phyloP scores from a whole-genome alignment of 2,113 vertebrate species.

The Meriones unguiculatus region DNA sequence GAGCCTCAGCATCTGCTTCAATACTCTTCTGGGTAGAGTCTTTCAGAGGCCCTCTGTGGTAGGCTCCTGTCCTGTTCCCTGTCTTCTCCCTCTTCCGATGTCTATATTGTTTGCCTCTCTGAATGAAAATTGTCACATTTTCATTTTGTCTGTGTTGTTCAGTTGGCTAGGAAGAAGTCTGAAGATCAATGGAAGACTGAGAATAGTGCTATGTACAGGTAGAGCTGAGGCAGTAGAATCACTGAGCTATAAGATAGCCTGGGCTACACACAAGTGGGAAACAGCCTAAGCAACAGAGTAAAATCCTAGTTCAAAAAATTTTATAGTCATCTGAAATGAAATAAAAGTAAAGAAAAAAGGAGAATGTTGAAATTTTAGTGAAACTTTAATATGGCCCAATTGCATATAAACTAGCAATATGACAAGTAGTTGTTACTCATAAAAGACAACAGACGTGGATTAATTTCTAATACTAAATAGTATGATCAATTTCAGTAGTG shows the following conservation, averaged over 20 bases:
- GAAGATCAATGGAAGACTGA: not conserved
- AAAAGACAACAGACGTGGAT: not conserved
- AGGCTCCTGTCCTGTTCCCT: too few relatives aligned
- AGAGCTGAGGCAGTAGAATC: not conserved
- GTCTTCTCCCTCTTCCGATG: too few relatives aligned
- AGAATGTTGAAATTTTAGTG: conserved; percentile 15
- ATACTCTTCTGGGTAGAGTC: too few relatives aligned
- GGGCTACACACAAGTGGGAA: not conserved
- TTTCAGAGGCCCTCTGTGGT: too few relatives aligned
- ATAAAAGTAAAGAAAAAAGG: not conserved
- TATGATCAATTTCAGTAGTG: not conserved
- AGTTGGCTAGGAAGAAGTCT: not conserved
- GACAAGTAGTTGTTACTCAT: not conserved
- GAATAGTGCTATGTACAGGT: too few relatives aligned
- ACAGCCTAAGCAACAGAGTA: not conserved
- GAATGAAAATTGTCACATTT: not conserved
- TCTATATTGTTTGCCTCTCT: too few relatives aligned
- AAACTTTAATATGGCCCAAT: not conserved
- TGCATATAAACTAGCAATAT: conserved; percentile 1
- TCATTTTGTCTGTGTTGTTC: not conserved
- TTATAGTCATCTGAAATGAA: not conserved
- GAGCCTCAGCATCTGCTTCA: too few relatives aligned
- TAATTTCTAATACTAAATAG: not conserved
- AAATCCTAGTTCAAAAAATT: not conserved
- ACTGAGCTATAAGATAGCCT: not conserved